phyloP scores from a whole-genome alignment of 2,888 invertebrate genomes.

The Pyrrhia umbra region DNA sequence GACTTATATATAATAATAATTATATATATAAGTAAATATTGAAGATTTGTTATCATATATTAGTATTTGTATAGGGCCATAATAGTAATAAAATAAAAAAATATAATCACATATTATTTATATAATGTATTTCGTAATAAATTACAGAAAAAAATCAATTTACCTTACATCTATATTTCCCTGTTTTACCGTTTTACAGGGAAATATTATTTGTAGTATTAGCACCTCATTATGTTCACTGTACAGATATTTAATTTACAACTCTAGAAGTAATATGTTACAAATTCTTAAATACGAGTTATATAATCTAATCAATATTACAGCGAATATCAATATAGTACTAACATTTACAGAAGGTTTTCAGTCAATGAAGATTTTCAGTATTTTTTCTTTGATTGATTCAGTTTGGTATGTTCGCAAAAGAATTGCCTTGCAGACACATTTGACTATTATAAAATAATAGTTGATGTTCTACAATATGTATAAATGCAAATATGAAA shows the following conservation, averaged over 20 bases:
- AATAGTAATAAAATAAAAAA: background rate
- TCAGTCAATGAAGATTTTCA: constrained; percentile 5
- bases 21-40: too few species aligned
- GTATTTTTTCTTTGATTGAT: background rate
- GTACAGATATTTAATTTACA: constrained; percentile 10
- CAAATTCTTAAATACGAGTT: constrained; percentile 8
- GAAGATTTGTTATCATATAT: too few species aligned
- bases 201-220: background rate
- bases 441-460: constrained; percentile 59
- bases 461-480: constrained; percentile 55
- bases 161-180: background rate
- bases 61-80: too few species aligned
- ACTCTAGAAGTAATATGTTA: constrained; percentile 7
- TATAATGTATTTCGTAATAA: constrained; percentile 48
- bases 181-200: background rate
- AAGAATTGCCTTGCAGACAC: constrained; percentile 37
- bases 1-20: too few species aligned
- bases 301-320: constrained; percentile 4
- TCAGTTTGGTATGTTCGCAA: constrained; percentile 13
- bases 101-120: constrained; percentile 8
- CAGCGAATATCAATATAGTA: background rate
- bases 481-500: constrained; percentile 50
- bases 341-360: constrained; percentile 11
- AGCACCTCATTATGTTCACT: background rate
- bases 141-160: constrained; percentile 21